A percentile compares a stretch with the other conserved stretches of the same genome.
phyloP scores from a whole-genome alignment of 2,888 invertebrate genomes.

The Epirrhoe alternata region DNA sequence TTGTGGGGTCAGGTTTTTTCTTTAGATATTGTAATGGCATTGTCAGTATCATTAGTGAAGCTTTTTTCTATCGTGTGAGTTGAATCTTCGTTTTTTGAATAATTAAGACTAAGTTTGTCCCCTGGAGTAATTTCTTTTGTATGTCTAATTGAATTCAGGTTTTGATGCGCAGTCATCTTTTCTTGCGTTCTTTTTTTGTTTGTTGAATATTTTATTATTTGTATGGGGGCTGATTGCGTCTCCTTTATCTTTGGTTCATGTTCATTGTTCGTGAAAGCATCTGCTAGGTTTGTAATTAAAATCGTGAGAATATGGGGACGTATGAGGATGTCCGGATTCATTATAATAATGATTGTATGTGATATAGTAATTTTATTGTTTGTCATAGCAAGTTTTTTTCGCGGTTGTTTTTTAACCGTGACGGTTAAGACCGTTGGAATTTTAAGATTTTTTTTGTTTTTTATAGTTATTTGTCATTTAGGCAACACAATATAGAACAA shows the following conservation, averaged over 20 bases:
- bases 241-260: constrained; percentile 66
- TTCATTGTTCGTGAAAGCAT: constrained; percentile 62
- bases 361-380: constrained; percentile 45
- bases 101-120: constrained; percentile 81
- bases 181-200: constrained; percentile 56
- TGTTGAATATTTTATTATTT: constrained; percentile 74
- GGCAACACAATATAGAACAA: not conserved
- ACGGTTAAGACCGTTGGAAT: constrained; percentile 41
- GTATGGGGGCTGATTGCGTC: constrained; percentile 62
- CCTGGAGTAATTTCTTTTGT: constrained; percentile 74
- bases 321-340: constrained; percentile 59
- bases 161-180: constrained; percentile 78
- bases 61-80: constrained; percentile 71
- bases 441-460: not conserved
- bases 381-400: constrained; percentile 29
- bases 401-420: constrained; percentile 38
- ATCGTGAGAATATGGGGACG: constrained; percentile 79
- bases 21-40: constrained; percentile 63
- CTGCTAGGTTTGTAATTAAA: constrained; percentile 77
- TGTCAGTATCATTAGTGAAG: constrained; percentile 76
- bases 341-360: constrained; percentile 49
- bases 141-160: constrained; percentile 81
- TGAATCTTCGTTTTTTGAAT: constrained; percentile 64
- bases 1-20: constrained; percentile 78
- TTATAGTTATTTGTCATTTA: not conserved